phyloP scores from a whole-genome alignment of 2,113 vertebrate species.

The Takifugu flavidus region DNA sequence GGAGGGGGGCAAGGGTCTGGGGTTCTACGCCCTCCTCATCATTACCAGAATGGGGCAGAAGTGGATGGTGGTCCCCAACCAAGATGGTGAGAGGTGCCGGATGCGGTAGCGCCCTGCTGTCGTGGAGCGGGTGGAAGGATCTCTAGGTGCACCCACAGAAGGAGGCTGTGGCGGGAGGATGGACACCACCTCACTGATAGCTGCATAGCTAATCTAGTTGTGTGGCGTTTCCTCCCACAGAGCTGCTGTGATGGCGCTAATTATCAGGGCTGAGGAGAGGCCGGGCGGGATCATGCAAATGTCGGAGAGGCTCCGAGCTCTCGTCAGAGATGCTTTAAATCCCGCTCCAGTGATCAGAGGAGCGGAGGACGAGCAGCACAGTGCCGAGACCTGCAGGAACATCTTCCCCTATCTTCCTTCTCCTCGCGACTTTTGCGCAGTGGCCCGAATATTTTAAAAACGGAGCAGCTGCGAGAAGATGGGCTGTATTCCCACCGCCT shows the following conservation, averaged over 20 bases:
- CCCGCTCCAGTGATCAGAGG: constrained; percentile 58
- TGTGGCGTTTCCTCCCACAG: constrained; percentile 17
- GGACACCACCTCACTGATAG: not conserved
- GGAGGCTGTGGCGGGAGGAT: not conserved
- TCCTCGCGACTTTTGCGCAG: too few relatives aligned
- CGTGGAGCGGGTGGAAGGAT: constrained; percentile 43
- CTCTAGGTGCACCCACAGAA: constrained; percentile 29
- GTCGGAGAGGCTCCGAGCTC: constrained; percentile 49
- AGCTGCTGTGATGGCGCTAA: constrained; percentile 42
- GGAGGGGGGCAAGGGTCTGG: not conserved
- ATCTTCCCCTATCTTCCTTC: too few relatives aligned
- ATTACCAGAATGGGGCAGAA: constrained; percentile 25
- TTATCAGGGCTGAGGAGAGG: constrained; percentile 51
- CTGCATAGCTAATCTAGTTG: not conserved
- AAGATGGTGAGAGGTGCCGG: constrained; percentile 36
- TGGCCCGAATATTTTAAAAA: too few relatives aligned
- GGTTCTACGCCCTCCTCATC: constrained; percentile 41
- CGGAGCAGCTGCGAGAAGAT: too few relatives aligned
- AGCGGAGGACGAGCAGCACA: constrained; percentile 18
- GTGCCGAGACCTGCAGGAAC: constrained; percentile 2
- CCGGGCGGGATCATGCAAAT: constrained; percentile 53
- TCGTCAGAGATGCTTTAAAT: constrained; percentile 55
- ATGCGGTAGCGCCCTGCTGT: constrained; percentile 34
- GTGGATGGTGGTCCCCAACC: constrained; percentile 19
- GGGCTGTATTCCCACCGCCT: too few relatives aligned